phyloP scores from a whole-genome alignment of 2,797 vertebrate species.

The Schizopygopsis malacanthus region DNA sequence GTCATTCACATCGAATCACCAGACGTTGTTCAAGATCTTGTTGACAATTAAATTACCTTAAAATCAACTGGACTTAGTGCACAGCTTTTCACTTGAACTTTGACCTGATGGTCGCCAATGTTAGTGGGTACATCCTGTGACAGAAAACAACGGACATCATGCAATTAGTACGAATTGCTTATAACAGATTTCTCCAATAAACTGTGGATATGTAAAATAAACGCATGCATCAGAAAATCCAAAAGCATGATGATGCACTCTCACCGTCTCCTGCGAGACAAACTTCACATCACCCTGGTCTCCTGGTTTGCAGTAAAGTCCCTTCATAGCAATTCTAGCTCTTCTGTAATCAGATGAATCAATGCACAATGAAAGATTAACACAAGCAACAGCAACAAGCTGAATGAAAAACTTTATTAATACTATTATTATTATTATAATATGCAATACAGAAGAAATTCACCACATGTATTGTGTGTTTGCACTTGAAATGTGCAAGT shows the following conservation, averaged over 20 bases:
- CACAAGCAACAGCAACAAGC: not conserved
- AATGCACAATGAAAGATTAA: not conserved
- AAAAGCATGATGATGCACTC: constrained; percentile 36
- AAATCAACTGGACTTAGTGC: constrained; percentile 88
- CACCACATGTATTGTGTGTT: not conserved
- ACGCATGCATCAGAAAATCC: not conserved
- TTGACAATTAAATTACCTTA: constrained; percentile 75
- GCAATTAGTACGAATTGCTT: not conserved
- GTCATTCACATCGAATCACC: not conserved
- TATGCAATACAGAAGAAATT: not conserved
- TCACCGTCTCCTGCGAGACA: constrained; percentile 90
- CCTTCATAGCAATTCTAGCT: constrained; percentile 82
- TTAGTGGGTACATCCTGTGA: constrained; percentile 79
- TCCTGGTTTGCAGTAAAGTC: constrained; percentile 84
- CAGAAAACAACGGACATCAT: not conserved
- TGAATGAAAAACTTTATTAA: no score
- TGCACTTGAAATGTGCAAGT: not conserved
- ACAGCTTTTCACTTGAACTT: constrained; percentile 92
- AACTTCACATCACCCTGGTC: constrained; percentile 83
- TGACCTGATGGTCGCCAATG: constrained; percentile 82
- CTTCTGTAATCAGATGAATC: not conserved
- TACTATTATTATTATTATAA: not conserved
- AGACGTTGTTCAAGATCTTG: not conserved
- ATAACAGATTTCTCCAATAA: not conserved
- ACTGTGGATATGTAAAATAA: not conserved